phyloP scores from a whole-genome alignment of 2,797 vertebrate species.

The Rhynchonycteris naso region DNA sequence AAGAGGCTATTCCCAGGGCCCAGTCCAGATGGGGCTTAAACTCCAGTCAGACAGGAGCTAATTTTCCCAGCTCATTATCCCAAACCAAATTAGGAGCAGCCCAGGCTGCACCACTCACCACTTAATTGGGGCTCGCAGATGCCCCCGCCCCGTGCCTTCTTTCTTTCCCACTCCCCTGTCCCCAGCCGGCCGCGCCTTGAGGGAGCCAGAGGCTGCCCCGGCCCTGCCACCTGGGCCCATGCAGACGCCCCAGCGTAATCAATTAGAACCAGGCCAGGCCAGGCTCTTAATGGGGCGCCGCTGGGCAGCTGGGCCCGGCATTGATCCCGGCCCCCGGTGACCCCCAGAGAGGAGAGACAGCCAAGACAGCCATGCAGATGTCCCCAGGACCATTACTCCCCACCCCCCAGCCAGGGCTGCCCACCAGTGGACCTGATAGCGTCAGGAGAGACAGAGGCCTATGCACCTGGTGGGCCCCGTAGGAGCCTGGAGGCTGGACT shows the following conservation, averaged over 20 bases:
- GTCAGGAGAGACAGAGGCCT: not conserved
- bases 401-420: not conserved
- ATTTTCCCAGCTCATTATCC: constrained; percentile 76
- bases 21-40: constrained; percentile 62
- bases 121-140: constrained; percentile 77
- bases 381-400: constrained; percentile 11
- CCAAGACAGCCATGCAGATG: constrained; percentile 65
- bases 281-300: constrained; percentile 40
- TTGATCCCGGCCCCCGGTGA: constrained; percentile 65
- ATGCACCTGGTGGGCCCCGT: not conserved
- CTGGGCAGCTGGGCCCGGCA: constrained; percentile 76
- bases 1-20: constrained; percentile 26
- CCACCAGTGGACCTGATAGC: not conserved
- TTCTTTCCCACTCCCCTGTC: constrained; percentile 48
- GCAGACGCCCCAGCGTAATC: constrained; percentile 46
- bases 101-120: constrained; percentile 32
- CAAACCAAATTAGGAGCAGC: constrained; percentile 75
- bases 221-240: constrained; percentile 75
- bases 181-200: constrained; percentile 68
- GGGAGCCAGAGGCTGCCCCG: constrained; percentile 72
- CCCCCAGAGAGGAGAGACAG: constrained; percentile 56
- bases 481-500: not conserved
- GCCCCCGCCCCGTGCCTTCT: not conserved
- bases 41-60: constrained; percentile 40
- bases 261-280: constrained; percentile 71